Conservation (phyloP, 2,113 vertebrate genomes). For the Lutjanus erythropterus region DNA sequence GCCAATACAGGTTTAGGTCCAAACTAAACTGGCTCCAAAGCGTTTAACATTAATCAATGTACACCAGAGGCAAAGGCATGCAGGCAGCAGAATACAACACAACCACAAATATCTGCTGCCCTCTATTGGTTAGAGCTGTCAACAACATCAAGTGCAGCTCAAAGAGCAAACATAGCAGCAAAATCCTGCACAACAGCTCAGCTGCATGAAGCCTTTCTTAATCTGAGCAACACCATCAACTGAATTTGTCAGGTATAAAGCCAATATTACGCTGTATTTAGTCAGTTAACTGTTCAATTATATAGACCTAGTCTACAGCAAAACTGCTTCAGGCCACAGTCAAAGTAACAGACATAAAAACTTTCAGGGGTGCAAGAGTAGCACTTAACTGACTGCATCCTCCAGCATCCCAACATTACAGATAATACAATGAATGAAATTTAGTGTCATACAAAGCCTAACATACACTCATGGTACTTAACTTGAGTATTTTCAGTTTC, state of each 20-base stretch:
- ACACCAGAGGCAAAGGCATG: not conserved
- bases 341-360: not conserved
- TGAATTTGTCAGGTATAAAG: not conserved
- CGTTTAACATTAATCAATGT: constrained; percentile 8
- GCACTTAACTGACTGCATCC: not conserved
- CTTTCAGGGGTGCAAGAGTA: not conserved
- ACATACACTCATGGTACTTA: too few species aligned
- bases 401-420: not conserved
- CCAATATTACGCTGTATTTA: not conserved
- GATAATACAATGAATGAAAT: not conserved
- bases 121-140: constrained; percentile 3
- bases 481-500: too few species aligned
- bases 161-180: not conserved
- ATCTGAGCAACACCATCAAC: not conserved
- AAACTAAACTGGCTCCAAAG: constrained; percentile 24
- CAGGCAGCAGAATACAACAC: not conserved
- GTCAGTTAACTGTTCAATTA: not conserved
- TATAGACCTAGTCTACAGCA: too few species aligned
- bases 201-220: not conserved
- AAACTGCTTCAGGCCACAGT: too few species aligned
- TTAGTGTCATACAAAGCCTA: not conserved
- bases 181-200: not conserved
- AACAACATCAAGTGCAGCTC: not conserved
- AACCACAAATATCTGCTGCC: constrained; percentile 2
- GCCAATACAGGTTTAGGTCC: constrained; percentile 29